A percentile compares a stretch with the other conserved stretches of the same genome.
phyloP scores from a whole-genome alignment of 1,140 invertebrate genomes.

The Maconellicoccus hirsutus region DNA sequence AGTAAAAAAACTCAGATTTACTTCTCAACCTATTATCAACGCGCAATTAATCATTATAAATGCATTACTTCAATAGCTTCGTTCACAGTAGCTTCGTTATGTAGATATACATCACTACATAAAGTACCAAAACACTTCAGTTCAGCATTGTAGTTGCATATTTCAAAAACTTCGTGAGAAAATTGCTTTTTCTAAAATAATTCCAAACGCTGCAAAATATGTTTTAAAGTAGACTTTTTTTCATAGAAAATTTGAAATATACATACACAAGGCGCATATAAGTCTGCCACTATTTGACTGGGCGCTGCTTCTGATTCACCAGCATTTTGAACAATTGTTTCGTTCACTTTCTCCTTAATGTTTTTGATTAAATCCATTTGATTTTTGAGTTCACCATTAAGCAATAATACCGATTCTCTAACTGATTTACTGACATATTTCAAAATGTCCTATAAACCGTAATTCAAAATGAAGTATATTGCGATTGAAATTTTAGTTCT shows the following conservation, averaged over 20 bases:
- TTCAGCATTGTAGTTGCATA: constrained; percentile 35
- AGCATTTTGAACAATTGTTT: constrained; percentile 21
- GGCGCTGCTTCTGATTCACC: constrained; percentile 37
- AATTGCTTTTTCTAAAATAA: constrained; percentile 28
- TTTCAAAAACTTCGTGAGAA: constrained; percentile 31
- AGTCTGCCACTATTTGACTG: constrained; percentile 50
- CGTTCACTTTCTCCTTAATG: constrained; percentile 36
- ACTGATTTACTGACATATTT: constrained; percentile 43
- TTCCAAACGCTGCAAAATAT: constrained; percentile 27
- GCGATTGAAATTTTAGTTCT: too few relatives aligned
- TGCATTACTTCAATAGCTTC: constrained; percentile 42
- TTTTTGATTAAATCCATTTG: constrained; percentile 42
- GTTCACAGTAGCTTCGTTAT: constrained; percentile 52
- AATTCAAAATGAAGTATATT: background rate
- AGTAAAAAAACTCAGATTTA: too few relatives aligned
- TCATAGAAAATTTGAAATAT: constrained; percentile 32
- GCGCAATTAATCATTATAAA: constrained; percentile 26
- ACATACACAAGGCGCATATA: constrained; percentile 34
- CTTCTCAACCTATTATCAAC: too few relatives aligned
- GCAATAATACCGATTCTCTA: constrained; percentile 45
- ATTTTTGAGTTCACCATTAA: constrained; percentile 47
- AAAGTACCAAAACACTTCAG: constrained; percentile 51
- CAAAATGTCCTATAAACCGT: constrained; percentile 41
- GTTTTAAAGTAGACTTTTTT: constrained; percentile 27
- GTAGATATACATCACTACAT: constrained; percentile 54